phyloP scores from a whole-genome alignment of 2,888 invertebrate species.

The Drosophila anomalata region DNA sequence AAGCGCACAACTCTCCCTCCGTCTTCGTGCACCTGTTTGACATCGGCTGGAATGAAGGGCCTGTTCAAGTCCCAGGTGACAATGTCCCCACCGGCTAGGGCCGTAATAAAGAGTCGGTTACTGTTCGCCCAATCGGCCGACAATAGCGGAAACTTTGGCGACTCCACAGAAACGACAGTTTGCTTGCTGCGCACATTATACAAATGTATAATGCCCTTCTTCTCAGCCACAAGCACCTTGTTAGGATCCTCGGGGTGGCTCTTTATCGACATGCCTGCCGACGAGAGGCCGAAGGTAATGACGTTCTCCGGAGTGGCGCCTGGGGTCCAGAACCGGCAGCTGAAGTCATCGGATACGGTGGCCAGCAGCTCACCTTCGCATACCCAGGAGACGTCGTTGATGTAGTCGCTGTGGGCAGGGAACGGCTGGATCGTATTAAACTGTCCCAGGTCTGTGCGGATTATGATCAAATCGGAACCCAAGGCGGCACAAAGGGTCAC shows the following conservation, averaged over 20 bases:
- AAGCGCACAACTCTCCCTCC: constrained; percentile 87
- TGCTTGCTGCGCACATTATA: constrained; percentile 89
- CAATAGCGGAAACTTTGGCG: constrained; percentile 86
- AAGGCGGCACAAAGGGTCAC: constrained; percentile 84
- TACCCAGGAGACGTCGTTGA: constrained; percentile 89
- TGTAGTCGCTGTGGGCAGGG: constrained; percentile 87
- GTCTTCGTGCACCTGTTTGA: constrained; percentile 87
- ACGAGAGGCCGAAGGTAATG: constrained; percentile 87
- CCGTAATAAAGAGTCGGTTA: constrained; percentile 86
- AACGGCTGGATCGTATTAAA: constrained; percentile 82
- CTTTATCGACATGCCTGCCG: constrained; percentile 88
- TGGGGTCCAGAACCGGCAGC: constrained; percentile 88
- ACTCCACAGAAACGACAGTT: constrained; percentile 88
- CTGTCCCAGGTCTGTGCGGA: constrained; percentile 85
- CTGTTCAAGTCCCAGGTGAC: constrained; percentile 88
- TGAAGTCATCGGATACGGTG: constrained; percentile 91
- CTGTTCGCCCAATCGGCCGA: constrained; percentile 89
- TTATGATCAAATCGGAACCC: constrained; percentile 85
- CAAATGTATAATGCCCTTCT: constrained; percentile 89
- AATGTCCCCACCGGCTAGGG: constrained; percentile 88
- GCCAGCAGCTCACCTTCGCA: constrained; percentile 88
- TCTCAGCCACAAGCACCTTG: constrained; percentile 90
- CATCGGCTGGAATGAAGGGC: constrained; percentile 86
- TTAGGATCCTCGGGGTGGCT: constrained; percentile 89
- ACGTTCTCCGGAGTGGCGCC: constrained; percentile 85